Evolutionary conservation across 2,888 invertebrate genomes (phyloP).

Genomic region (Caradrina clavipalpis): DNA sequence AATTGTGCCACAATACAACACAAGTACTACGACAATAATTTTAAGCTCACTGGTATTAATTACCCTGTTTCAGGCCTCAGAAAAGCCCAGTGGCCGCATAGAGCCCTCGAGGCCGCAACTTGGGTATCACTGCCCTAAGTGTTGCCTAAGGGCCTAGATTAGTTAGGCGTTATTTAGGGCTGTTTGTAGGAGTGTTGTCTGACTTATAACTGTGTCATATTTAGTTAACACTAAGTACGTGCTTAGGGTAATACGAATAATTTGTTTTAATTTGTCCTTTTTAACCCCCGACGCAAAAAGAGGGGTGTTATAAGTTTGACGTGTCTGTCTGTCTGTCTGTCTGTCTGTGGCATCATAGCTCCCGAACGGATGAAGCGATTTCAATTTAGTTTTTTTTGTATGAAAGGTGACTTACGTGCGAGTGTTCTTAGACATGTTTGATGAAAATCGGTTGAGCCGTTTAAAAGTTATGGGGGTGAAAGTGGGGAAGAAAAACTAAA

Average conservation of each 20-base stretch:
- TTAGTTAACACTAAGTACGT: constrained; percentile 36
- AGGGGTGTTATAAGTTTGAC: too few species aligned
- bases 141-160: constrained; percentile 49
- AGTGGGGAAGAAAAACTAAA: too few species aligned
- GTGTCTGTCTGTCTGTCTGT: too few species aligned
- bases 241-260: constrained; percentile 5
- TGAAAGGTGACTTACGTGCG: too few species aligned
- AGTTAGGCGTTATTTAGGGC: constrained; percentile 45
- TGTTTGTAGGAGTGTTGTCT: constrained; percentile 25
- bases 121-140: constrained; percentile 35
- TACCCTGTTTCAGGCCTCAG: constrained; percentile 34
- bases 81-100: constrained; percentile 36
- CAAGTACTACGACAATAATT: constrained; percentile 42
- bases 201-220: constrained; percentile 45
- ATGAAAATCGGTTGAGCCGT: too few species aligned
- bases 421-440: too few species aligned
- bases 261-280: constrained; percentile 18
- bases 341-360: too few species aligned
- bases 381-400: too few species aligned
- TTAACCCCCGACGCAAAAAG: too few species aligned
- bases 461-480: too few species aligned
- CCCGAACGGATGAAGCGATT: too few species aligned
- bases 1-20: constrained; percentile 27
- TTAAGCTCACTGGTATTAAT: constrained; percentile 49
- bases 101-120: constrained; percentile 32